phyloP scores from a whole-genome alignment of 2,888 invertebrate genomes.

The Hirtodrosophila trivittata region DNA sequence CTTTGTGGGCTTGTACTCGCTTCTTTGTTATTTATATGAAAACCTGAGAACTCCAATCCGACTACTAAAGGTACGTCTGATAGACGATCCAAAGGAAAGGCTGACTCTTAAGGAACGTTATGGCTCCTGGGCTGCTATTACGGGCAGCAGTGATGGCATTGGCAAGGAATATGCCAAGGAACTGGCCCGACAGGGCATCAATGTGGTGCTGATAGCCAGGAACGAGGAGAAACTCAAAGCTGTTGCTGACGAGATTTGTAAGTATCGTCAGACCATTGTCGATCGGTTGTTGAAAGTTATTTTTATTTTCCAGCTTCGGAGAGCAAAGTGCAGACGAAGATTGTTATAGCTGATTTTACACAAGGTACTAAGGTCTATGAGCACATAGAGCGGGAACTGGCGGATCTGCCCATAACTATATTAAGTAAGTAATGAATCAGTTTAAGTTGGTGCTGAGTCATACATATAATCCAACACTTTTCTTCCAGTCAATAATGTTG shows the following conservation, averaged over 20 bases:
- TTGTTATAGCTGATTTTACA: slow-evolving; percentile 91
- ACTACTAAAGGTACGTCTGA: slow-evolving; percentile 77
- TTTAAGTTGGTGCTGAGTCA: too few relatives aligned
- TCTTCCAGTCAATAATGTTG: slow-evolving; percentile 87
- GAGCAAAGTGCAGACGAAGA: slow-evolving; percentile 87
- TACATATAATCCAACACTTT: too few relatives aligned
- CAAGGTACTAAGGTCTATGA: slow-evolving; percentile 88
- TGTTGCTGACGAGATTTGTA: slow-evolving; percentile 90
- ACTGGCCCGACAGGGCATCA: slow-evolving; percentile 90
- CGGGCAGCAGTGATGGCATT: slow-evolving; percentile 95
- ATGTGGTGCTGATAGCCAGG: slow-evolving; percentile 91
- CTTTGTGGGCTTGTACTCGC: slow-evolving; percentile 85
- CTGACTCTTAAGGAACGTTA: slow-evolving; percentile 87
- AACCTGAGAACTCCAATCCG: slow-evolving; percentile 86
- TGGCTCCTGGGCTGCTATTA: slow-evolving; percentile 94
- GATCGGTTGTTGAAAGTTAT: slow-evolving; percentile 19
- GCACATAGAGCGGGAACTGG: slow-evolving; percentile 88
- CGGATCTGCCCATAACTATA: slow-evolving; percentile 90
- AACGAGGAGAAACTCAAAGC: slow-evolving; percentile 88
- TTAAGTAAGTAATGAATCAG: slow-evolving; percentile 87
- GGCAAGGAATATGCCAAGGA: slow-evolving; percentile 93
- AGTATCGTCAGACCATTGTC: slow-evolving; percentile 54
- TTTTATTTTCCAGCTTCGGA: slow-evolving; percentile 82
- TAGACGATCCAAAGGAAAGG: slow-evolving; percentile 86
- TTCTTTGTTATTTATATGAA: slow-evolving; percentile 85